Conservation (phyloP, 2,113 vertebrate species). For the Maccullochella peelii region DNA sequence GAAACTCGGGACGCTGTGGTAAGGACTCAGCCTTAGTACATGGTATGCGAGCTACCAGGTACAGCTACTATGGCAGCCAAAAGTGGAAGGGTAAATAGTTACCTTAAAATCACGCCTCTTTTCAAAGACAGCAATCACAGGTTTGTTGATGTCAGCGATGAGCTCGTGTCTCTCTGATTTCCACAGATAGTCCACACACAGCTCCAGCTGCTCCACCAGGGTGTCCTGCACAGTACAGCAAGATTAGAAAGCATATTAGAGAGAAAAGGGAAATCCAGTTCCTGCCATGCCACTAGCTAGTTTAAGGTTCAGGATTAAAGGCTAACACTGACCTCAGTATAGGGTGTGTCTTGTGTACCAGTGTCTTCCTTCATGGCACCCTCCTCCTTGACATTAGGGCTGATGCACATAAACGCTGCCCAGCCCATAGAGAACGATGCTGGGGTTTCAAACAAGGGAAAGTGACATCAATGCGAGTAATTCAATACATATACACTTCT, state of each 20-base stretch:
- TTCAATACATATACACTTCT: background rate
- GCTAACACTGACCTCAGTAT: constrained; percentile 91
- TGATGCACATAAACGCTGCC: constrained; percentile 97
- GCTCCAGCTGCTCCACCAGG: constrained; percentile 94
- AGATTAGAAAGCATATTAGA: constrained; percentile 12
- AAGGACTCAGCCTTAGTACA: too few species aligned
- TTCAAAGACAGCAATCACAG: constrained; percentile 96
- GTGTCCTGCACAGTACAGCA: constrained; percentile 84
- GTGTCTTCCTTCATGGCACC: constrained; percentile 98
- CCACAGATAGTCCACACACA: constrained; percentile 97
- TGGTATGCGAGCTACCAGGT: too few species aligned
- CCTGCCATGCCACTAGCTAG: background rate
- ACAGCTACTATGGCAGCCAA: too few species aligned
- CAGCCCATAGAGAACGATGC: constrained; percentile 98
- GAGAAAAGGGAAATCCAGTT: background rate
- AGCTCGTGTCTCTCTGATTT: constrained; percentile 97
- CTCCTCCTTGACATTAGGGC: constrained; percentile 98
- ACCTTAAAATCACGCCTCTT: constrained; percentile 98
- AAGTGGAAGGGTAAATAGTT: constrained; percentile 1
- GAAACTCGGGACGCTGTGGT: too few species aligned
- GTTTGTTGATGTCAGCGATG: constrained; percentile 98
- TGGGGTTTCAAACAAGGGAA: constrained; percentile 68
- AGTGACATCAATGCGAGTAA: constrained; percentile 5
- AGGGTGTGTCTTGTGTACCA: constrained; percentile 97
- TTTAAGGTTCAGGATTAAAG: background rate